Conservation (phyloP, 2,113 vertebrate species). For the Scomber japonicus region DNA sequence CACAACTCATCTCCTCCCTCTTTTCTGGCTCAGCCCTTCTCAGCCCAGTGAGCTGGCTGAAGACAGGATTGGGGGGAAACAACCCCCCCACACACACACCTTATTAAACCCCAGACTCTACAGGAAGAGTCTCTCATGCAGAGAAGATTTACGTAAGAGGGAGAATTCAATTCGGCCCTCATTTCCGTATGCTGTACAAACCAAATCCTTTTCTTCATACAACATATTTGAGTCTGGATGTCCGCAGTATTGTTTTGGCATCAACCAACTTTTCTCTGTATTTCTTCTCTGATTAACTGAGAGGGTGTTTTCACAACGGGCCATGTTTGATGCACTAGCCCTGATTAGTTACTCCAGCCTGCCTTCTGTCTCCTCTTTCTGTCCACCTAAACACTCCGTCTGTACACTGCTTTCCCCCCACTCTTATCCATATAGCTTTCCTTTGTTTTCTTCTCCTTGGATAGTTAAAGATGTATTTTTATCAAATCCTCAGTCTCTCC, state of each 20-base stretch:
- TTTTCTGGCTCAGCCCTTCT: slow-evolving; percentile 20
- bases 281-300: slow-evolving; percentile 67
- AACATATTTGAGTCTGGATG: slow-evolving; percentile 36
- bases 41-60: slow-evolving; percentile 39
- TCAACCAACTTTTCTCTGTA: slow-evolving; percentile 24
- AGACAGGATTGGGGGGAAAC: slow-evolving; percentile 7
- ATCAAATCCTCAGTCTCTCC: slow-evolving; percentile 21
- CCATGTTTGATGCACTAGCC: slow-evolving; percentile 64
- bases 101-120: slow-evolving; percentile 61
- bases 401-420: background rate
- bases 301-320: slow-evolving; percentile 51
- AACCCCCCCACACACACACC: background rate
- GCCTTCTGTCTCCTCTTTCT: slow-evolving; percentile 49
- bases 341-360: slow-evolving; percentile 64
- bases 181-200: slow-evolving; percentile 52
- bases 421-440: slow-evolving; percentile 11
- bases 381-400: slow-evolving; percentile 50
- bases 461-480: slow-evolving; percentile 58
- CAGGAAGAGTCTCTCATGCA: slow-evolving; percentile 50
- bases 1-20: slow-evolving; percentile 26
- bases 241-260: slow-evolving; percentile 43
- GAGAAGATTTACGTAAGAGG: slow-evolving; percentile 58
- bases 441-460: slow-evolving; percentile 31
- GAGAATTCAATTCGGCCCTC: slow-evolving; percentile 56
- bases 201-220: slow-evolving; percentile 54